phyloP scores from a whole-genome alignment of 2,888 invertebrate species.

The Callosobruchus maculatus region DNA sequence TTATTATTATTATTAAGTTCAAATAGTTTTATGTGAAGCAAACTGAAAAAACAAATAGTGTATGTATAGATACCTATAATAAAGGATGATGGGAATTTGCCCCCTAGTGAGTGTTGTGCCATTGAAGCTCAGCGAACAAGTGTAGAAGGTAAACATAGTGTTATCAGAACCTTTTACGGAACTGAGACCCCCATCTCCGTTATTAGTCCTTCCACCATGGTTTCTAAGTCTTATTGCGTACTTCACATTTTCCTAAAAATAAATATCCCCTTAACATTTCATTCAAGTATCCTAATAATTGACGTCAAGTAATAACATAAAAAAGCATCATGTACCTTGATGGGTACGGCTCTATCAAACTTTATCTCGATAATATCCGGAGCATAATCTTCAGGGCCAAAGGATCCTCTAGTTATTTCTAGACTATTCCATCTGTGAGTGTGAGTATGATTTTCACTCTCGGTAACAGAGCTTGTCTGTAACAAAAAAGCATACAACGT shows the following conservation, averaged over 20 bases:
- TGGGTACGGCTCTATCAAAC: conserved; percentile 81
- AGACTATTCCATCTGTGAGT: conserved; percentile 85
- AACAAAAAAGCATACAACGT: too few relatives aligned
- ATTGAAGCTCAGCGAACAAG: conserved; percentile 90
- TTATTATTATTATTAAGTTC: too few relatives aligned
- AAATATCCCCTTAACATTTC: too few relatives aligned
- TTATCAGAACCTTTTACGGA: conserved; percentile 91
- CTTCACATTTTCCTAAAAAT: conserved; percentile 72
- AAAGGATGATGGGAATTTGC: conserved; percentile 90
- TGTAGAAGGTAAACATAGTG: conserved; percentile 83
- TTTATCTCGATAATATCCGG: conserved; percentile 88
- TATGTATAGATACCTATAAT: conserved; percentile 81
- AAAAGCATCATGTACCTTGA: conserved; percentile 67
- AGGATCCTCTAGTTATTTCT: conserved; percentile 78
- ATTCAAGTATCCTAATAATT: too few relatives aligned
- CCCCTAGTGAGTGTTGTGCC: conserved; percentile 95
- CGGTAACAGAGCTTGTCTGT: conserved; percentile 51
- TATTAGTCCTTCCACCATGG: conserved; percentile 88
- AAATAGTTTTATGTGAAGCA: too few relatives aligned
- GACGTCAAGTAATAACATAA: too few relatives aligned
- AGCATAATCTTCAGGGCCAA: conserved; percentile 78
- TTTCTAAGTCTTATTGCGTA: conserved; percentile 87
- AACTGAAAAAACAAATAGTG: too few relatives aligned
- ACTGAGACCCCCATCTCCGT: conserved; percentile 88
- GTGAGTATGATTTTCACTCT: conserved; percentile 56